A percentile compares a stretch with the other conserved stretches of the same genome.
phyloP scores from a whole-genome alignment of 1,140 invertebrate species.

The Platyscapa corneri region DNA sequence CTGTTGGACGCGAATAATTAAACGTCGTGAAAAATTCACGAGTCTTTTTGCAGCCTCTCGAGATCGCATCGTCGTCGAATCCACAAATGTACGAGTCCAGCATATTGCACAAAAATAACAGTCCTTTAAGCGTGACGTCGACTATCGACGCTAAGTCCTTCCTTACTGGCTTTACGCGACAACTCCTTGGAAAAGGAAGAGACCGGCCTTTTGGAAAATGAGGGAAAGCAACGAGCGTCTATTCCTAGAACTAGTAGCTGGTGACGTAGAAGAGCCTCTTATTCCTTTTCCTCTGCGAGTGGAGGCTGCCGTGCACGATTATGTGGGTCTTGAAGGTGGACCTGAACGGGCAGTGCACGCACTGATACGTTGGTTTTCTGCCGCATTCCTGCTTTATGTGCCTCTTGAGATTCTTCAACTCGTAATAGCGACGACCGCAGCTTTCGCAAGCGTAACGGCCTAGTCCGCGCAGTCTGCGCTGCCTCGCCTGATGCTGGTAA shows the following conservation, averaged over 20 bases:
- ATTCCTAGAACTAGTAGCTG: conserved; percentile 1
- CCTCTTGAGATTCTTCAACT: conserved; percentile 66
- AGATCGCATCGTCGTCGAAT: too few relatives aligned
- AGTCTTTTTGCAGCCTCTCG: too few relatives aligned
- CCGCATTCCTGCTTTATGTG: conserved; percentile 76
- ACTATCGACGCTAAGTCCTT: too few relatives aligned
- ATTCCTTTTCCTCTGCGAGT: conserved; percentile 38
- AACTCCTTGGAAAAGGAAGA: too few relatives aligned
- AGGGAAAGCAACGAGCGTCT: too few relatives aligned
- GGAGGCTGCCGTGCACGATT: conserved; percentile 69
- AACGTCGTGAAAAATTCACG: too few relatives aligned
- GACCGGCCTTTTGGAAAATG: too few relatives aligned
- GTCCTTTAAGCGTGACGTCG: too few relatives aligned
- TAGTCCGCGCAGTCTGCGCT: conserved; percentile 64
- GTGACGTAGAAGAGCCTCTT: neutral
- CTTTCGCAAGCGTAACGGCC: conserved; percentile 67
- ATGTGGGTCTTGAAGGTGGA: conserved; percentile 72
- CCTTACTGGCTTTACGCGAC: too few relatives aligned
- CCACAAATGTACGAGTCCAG: too few relatives aligned
- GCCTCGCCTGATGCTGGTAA: conserved; percentile 8
- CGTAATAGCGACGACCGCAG: conserved; percentile 70
- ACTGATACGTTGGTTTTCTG: conserved; percentile 77
- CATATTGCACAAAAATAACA: too few relatives aligned
- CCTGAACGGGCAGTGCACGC: conserved; percentile 74
- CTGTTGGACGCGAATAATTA: too few relatives aligned